Percentiles rank a stretch among this genome's conserved stretches.
phyloP scores from a whole-genome alignment of 2,888 invertebrate species.

The Xylocampa areola region DNA sequence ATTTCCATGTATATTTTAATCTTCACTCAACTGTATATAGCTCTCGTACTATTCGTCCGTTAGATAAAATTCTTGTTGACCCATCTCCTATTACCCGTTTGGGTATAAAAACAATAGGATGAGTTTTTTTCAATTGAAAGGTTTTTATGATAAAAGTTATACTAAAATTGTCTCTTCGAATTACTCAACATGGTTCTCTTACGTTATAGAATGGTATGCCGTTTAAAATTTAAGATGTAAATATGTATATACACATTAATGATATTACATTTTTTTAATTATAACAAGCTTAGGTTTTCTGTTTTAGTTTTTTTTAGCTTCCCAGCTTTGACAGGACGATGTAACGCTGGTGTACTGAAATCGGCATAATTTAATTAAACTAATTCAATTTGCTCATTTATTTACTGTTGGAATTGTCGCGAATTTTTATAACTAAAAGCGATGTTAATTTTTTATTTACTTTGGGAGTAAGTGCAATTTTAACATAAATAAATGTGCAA shows the following conservation, averaged over 20 bases:
- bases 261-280: conserved; percentile 79
- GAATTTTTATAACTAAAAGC: conserved; percentile 33
- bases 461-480: conserved; percentile 62
- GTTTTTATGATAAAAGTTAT: conserved; percentile 61
- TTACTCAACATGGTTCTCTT: conserved; percentile 72
- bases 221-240: conserved; percentile 84
- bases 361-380: conserved; percentile 49
- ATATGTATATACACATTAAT: conserved; percentile 88
- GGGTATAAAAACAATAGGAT: conserved; percentile 61
- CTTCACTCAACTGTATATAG: conserved; percentile 74
- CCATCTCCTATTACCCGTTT: conserved; percentile 64
- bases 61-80: conserved; percentile 74
- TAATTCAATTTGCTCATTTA: conserved; percentile 59
- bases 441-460: conserved; percentile 45
- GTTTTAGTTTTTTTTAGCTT: conserved; percentile 67
- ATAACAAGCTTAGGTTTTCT: conserved; percentile 74
- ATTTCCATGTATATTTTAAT: conserved; percentile 58
- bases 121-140: conserved; percentile 51
- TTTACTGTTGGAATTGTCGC: conserved; percentile 63
- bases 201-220: conserved; percentile 74
- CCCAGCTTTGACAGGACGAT: conserved; percentile 44
- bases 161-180: conserved; percentile 62
- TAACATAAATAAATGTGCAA: conserved; percentile 63
- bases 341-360: conserved; percentile 45
- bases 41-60: conserved; percentile 77